phyloP scores from a whole-genome alignment of 1,140 invertebrate genomes.

The Acromyrmex echinatior region DNA sequence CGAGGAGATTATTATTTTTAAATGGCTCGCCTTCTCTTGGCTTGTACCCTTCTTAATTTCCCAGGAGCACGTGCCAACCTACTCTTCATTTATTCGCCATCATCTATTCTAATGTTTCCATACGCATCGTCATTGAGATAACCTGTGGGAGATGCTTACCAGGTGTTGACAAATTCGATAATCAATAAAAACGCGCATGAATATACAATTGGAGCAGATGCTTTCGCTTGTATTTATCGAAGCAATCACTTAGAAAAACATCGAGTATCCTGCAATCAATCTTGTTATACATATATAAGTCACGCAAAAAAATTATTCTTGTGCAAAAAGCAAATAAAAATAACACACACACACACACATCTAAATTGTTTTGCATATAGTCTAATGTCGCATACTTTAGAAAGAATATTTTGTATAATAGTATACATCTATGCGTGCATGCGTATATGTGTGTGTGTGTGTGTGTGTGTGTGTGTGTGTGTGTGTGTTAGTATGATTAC shows the following conservation, averaged over 20 bases:
- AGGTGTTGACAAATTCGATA: conserved; percentile 45
- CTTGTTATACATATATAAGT: background rate
- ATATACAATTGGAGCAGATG: conserved; percentile 4
- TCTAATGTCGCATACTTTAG: background rate
- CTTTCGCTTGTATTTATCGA: background rate
- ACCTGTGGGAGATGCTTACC: conserved; percentile 15
- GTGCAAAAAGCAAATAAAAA: background rate
- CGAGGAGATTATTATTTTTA: conserved; percentile 1
- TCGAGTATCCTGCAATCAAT: background rate
- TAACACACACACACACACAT: background rate
- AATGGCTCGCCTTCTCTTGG: background rate
- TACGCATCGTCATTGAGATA: conserved; percentile 6
- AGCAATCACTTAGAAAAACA: conserved; percentile 20
- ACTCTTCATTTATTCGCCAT: conserved; percentile 32
- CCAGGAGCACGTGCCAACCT: background rate
- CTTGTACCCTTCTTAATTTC: conserved; percentile 34
- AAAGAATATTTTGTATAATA: background rate
- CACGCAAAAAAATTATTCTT: background rate
- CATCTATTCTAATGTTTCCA: conserved; percentile 18
- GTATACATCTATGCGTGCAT: background rate
- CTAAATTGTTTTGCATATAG: too few species aligned
- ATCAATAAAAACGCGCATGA: conserved; percentile 42
- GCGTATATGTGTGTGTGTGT: background rate
- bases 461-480: background rate
- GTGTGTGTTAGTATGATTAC: background rate